These are phyloP conservation scores for Anguilla pacifica DNA, from an alignment of 2,797 vertebrate genomes.

Conservation along the genomic window DNA sequence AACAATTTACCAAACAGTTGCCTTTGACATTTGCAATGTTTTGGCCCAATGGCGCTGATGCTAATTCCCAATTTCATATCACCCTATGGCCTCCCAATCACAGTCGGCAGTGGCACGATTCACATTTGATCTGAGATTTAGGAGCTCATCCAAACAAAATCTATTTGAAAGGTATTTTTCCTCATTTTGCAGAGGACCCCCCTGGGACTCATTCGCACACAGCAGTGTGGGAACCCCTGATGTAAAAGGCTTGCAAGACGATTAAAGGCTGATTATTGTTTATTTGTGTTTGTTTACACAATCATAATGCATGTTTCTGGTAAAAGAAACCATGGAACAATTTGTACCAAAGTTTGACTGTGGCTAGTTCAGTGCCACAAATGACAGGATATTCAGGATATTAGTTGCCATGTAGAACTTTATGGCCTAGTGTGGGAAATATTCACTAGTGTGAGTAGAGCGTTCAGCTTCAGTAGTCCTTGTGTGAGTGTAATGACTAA, in stretches of 20 bases:
- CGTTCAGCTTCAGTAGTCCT: neutral
- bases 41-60: too few relatives aligned
- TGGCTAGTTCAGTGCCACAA: neutral
- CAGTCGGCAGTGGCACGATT: neutral
- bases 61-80: neutral
- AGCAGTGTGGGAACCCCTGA: neutral
- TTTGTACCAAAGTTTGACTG: neutral
- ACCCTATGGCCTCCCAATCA: neutral
- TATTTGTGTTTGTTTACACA: constrained; percentile 2
- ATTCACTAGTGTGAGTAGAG: neutral
- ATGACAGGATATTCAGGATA: neutral
- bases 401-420: neutral
- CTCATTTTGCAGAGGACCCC: neutral
- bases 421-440: neutral
- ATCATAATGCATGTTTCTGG: neutral
- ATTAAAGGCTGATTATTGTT: neutral
- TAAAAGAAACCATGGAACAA: neutral
- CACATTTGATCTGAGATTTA: neutral
- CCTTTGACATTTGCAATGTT: too few relatives aligned
- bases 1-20: too few relatives aligned
- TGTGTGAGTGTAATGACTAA: neutral
- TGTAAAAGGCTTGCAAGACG: neutral
- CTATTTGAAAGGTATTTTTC: neutral
- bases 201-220: neutral
- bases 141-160: neutral